phyloP scores from a whole-genome alignment of 2,888 invertebrate species.

The Furcula furcula region DNA sequence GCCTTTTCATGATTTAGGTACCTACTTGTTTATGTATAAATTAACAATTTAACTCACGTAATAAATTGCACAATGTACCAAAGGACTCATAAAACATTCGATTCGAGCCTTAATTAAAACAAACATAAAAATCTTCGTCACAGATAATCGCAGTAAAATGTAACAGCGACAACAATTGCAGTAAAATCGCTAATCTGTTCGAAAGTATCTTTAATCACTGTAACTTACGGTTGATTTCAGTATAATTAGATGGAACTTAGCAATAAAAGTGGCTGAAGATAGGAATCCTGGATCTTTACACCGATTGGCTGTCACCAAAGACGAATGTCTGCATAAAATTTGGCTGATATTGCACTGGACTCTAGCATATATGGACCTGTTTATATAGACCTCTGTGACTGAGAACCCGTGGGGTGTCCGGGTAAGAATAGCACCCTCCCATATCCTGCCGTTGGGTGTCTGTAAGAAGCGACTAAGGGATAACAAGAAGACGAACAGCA shows the following conservation, averaged over 20 bases:
- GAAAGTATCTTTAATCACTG: conserved; percentile 11
- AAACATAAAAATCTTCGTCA: conserved; percentile 2
- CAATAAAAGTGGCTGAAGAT: conserved; percentile 4
- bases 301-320: not conserved
- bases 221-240: conserved; percentile 3
- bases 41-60: not conserved
- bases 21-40: too few species aligned
- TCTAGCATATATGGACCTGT: too few species aligned
- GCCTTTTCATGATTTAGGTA: too few species aligned
- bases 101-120: conserved; percentile 3
- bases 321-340: too few species aligned
- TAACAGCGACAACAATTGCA: conserved; percentile 5
- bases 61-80: not conserved
- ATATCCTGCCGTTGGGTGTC: too few species aligned
- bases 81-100: too few species aligned
- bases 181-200: conserved; percentile 17
- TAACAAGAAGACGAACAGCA: too few species aligned
- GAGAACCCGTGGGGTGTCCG: too few species aligned
- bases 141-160: conserved; percentile 4
- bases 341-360: too few species aligned
- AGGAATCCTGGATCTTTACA: not conserved
- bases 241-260: conserved; percentile 4
- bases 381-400: too few species aligned
- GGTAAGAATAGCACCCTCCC: too few species aligned
- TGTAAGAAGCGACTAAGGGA: too few species aligned